Evolutionary conservation across 2,113 vertebrate species (phyloP).

Genomic region (Mystacornis crossleyi): DNA sequence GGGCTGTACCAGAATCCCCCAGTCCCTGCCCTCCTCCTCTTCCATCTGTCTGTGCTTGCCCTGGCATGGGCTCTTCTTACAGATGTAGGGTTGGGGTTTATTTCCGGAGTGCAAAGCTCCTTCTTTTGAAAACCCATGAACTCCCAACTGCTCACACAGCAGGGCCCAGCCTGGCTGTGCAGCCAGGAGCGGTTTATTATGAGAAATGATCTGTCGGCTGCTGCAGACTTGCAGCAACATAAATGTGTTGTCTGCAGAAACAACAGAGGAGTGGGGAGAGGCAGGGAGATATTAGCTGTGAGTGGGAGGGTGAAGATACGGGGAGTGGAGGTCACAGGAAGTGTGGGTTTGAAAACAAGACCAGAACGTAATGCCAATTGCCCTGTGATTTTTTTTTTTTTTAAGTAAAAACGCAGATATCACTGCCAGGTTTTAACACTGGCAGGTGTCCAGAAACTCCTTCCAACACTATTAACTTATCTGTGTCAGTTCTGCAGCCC

Average conservation of each 20-base stretch:
- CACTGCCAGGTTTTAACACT: neutral
- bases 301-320: neutral
- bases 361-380: neutral
- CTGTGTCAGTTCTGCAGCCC: neutral
- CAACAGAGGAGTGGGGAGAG: neutral
- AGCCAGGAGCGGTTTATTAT: constrained; percentile 29
- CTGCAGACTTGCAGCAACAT: neutral
- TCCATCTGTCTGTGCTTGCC: neutral
- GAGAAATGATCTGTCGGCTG: constrained; percentile 32
- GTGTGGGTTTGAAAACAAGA: constrained; percentile 1
- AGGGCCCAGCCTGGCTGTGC: neutral
- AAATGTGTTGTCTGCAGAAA: neutral
- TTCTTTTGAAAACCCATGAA: neutral
- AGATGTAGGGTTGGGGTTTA: neutral
- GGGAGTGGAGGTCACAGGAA: constrained; percentile 22
- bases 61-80: neutral
- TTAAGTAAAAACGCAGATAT: constrained; percentile 5
- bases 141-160: accelerated
- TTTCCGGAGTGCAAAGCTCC: neutral
- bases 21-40: neutral
- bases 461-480: neutral
- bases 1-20: neutral
- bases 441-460: neutral
- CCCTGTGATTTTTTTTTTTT: neutral
- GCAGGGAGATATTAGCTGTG: neutral